These are phyloP conservation scores for Holcopasites calliopsidis DNA, from an alignment of 1,140 invertebrate genomes.

Conservation along the genomic window DNA sequence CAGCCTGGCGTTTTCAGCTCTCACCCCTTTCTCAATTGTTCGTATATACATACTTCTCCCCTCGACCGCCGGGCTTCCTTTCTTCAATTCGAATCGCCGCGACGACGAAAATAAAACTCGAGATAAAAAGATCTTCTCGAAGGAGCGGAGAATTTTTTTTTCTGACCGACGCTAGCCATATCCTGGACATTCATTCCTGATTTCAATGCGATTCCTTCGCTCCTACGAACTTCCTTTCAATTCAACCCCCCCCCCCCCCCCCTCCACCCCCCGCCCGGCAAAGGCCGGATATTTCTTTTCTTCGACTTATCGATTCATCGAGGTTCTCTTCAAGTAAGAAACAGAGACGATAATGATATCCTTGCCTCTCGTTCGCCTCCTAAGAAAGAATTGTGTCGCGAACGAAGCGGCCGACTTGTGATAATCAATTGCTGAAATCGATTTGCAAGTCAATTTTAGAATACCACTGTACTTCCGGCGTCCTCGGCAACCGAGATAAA, in stretches of 20 bases:
- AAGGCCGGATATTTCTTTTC: constrained; percentile 42
- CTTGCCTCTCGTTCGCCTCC: neutral
- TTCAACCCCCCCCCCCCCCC: too few relatives aligned
- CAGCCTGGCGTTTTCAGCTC: neutral
- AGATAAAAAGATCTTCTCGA: constrained; percentile 32
- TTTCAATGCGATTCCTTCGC: constrained; percentile 43
- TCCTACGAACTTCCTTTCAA: constrained; percentile 31
- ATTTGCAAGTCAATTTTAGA: constrained; percentile 28
- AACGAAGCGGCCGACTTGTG: neutral
- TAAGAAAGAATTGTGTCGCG: constrained; percentile 1
- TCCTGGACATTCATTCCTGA: constrained; percentile 50
- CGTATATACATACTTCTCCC: neutral
- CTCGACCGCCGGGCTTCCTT: neutral
- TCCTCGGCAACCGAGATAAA: neutral
- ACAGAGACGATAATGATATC: constrained; percentile 35
- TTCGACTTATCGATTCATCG: constrained; percentile 34
- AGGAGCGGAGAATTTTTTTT: neutral
- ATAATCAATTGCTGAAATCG: neutral
- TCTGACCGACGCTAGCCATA: neutral
- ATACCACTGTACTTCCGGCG: neutral
- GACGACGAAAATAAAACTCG: constrained; percentile 41
- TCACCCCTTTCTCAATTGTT: constrained; percentile 9
- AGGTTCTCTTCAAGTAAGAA: constrained; percentile 6
- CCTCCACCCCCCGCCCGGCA: too few relatives aligned
- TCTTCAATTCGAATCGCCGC: constrained; percentile 2